Conservation (phyloP, 2,113 vertebrate species). For the Chaetodon auriga region DNA sequence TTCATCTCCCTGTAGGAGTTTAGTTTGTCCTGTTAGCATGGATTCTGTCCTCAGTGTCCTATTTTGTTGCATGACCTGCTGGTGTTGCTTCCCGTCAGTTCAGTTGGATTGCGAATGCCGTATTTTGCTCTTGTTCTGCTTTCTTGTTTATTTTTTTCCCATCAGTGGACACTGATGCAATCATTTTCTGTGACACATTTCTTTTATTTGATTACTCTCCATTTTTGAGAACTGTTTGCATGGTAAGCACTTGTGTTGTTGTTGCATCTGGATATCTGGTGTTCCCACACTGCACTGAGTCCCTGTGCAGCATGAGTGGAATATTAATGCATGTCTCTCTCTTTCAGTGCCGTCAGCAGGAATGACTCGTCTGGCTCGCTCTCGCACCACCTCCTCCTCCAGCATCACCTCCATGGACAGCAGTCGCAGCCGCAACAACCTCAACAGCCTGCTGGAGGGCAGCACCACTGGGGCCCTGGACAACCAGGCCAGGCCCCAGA, state of each 20-base stretch:
- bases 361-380: conserved; percentile 94
- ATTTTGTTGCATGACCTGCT: conserved; percentile 74
- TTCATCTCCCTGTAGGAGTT: conserved; percentile 53
- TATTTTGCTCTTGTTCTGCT: conserved; percentile 26
- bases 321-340: conserved; percentile 50
- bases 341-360: conserved; percentile 91
- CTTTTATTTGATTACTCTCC: conserved; percentile 24
- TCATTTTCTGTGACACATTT: conserved; percentile 15
- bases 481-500: conserved; percentile 88
- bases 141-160: background rate
- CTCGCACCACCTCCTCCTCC: conserved; percentile 94
- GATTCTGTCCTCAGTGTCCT: conserved; percentile 34
- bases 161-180: background rate
- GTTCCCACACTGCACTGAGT: conserved; percentile 22
- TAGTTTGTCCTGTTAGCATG: conserved; percentile 61
- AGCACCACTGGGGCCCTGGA: conserved; percentile 83
- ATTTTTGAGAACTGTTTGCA: conserved; percentile 68
- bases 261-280: background rate
- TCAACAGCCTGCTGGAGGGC: conserved; percentile 89
- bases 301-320: conserved; percentile 18
- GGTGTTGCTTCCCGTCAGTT: conserved; percentile 50
- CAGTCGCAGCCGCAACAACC: conserved; percentile 88
- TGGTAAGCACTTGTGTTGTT: conserved; percentile 53
- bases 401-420: conserved; percentile 93
- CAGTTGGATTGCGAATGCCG: conserved; percentile 41